Base-by-base conservation (phyloP, 2,797 vertebrate species). In the Aeoliscus strigatus region DNA sequence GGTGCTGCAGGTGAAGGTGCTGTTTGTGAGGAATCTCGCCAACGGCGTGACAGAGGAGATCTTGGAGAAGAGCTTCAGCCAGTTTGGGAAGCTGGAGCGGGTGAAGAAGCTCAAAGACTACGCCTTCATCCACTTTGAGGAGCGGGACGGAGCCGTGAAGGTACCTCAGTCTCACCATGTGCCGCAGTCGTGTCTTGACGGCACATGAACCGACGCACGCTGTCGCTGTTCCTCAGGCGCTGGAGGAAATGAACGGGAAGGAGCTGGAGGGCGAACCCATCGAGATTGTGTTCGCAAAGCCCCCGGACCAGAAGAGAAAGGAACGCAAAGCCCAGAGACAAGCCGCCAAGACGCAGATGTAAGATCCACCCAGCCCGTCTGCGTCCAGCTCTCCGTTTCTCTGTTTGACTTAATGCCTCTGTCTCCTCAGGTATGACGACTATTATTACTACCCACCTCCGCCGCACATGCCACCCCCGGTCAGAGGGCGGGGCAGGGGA, bases 71-170 rank as follows among this genome's bases (percentile, higher is more conserved):
- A 87, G 93, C 14, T 97, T 97, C 80, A 88, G 92, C 59, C 82
- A 92, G 48, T 96, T 92, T 77, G 94, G 94, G 17, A 96, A 92
- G 67, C 81, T 98, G 81, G 93, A 98, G 72, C 87, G 94, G 55
- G 95, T 97, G 15, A 97, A 97, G 87, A 97, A 97, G 61, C 86
- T 97, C 53, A 97, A 97, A 76, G 94, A 98, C 67, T 98, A 97
- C 49, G 95, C 95, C 52, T 97, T 98, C 73, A 92, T 98, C 71
- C 94, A 97, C 85, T 98, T 94, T 64, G 93, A 96, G 52, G 94
- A 96, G 29, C 57, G 95, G 43, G 93, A 95, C 32, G 92, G 92
- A 39, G 94, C 94, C 18, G 92, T 98, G 53, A 97, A 96, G 93
- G 95, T 96, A 86, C 50, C 1, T 3, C 1, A 10, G 7, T 9